Evolutionary conservation across 2,113 vertebrate genomes (phyloP), one percentile per base, ranked within the genome.

Genomic region (Bettongia penicillata): DNA sequence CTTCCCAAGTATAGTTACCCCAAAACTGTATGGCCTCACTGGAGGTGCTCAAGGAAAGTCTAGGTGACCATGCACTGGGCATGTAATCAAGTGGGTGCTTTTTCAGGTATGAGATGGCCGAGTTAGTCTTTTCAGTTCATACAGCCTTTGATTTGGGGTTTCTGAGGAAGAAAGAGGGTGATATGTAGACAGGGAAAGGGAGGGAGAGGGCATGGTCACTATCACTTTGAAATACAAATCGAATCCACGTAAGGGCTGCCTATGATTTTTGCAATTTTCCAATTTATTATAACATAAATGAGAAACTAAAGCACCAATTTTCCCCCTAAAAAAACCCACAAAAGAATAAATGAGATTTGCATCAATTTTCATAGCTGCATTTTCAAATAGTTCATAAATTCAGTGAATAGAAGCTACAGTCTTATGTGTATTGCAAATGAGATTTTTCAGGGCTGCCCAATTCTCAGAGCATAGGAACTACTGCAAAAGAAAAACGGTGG

Each of bases 381-480:
- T 77, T 77, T 77, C 68, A 77, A 43, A 43, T 43, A 77, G 2
- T 93, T 94, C 22, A 51, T n/a, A 91, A 49, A 93, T 0, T 94
- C 51, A 91, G 2, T 89, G 53, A 77, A 95, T 96, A 37, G 12
- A 93, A 90, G 14, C 48, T 92, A 4, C 0, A 50, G 43, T 11
- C 90, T 68, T 14, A 91, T 51, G 53, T 53, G 95, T 90, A 77
- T 61, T 61, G 92, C 31, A 94, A 57, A 92, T 92, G 91, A 22
- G n/a, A 77, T 77, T 77, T n/a, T 14, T 77, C n/a, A 43, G 37
- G 37, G 68, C 68, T 77, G 68, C 68, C 68, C 68, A 77, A n/a
- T 77, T 37, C 68, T 77, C 37, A 22, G n/a, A 77, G 68, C 6
- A 2, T 14, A 77, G 68, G 68, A 77, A 77, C 37, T 43, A 68